Percentiles rank a stretch among this genome's conserved stretches.
These are phyloP conservation scores for Miniopterus natalensis DNA, from an alignment of 2,113 vertebrate species.

Conservation along the genomic window DNA sequence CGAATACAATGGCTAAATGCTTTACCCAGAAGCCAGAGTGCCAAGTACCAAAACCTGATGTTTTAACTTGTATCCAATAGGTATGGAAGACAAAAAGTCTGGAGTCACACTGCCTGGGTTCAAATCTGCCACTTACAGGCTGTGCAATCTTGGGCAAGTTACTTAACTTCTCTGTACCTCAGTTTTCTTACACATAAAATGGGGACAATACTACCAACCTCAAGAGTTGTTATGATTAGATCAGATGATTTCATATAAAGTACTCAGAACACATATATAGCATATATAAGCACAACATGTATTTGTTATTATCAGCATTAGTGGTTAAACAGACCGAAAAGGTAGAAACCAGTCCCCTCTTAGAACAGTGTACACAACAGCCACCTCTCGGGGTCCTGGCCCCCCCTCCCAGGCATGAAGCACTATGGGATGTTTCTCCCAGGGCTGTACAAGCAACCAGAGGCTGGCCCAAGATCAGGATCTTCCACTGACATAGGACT, in stretches of 20 bases:
- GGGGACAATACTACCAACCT: not conserved
- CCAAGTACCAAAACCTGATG: not conserved
- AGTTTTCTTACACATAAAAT: not conserved
- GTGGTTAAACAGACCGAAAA: not conserved
- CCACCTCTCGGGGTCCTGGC: not conserved
- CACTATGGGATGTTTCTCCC: not conserved
- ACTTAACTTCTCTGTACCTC: not conserved
- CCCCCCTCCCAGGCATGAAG: not conserved
- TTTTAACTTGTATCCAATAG: not conserved
- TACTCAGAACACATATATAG: not conserved
- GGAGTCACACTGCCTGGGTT: not conserved
- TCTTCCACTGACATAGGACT: not conserved
- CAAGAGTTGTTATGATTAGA: not conserved
- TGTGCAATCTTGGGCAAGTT: not conserved
- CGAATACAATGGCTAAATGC: not conserved
- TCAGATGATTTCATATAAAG: not conserved
- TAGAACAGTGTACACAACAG: not conserved
- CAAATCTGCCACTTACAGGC: not conserved
- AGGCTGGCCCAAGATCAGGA: not conserved
- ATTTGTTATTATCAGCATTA: not conserved
- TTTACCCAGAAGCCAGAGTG: constrained; percentile 13
- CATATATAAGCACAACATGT: not conserved
- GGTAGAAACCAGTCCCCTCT: not conserved
- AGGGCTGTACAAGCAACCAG: not conserved
- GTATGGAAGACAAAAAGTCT: not conserved